phyloP scores from a whole-genome alignment of 2,113 vertebrate genomes.

The Andinoacara biseriatus region DNA sequence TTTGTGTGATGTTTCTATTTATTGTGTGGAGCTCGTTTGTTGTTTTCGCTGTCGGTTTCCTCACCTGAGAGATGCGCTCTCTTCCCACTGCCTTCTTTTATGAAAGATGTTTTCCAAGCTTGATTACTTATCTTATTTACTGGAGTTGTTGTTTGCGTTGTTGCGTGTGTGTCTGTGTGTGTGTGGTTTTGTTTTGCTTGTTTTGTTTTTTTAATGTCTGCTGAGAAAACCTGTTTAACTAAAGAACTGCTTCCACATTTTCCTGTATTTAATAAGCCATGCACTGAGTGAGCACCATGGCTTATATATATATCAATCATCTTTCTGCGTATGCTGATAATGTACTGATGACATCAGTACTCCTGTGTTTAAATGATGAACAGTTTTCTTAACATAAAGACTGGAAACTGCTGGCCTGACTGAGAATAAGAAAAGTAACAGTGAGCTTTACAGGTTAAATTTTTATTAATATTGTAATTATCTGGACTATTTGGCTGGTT shows the following conservation, averaged over 20 bases:
- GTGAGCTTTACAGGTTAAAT: not conserved
- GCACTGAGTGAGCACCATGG: conserved; percentile 16
- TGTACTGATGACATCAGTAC: not conserved
- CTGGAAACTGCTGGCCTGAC: not conserved
- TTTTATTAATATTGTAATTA: not conserved
- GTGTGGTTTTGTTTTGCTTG: not conserved
- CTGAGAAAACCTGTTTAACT: conserved; percentile 34
- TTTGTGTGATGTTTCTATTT: conserved; percentile 13
- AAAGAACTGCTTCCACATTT: conserved; percentile 2
- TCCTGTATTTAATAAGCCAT: not conserved
- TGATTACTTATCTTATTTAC: not conserved
- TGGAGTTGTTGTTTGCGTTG: conserved; percentile 28
- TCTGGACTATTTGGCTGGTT: not conserved
- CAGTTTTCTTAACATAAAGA: not conserved
- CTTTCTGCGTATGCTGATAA: not conserved
- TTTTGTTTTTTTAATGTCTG: conserved; percentile 1
- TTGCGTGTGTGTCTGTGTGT: not conserved
- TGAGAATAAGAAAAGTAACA: not conserved
- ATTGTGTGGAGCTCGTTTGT: conserved; percentile 4
- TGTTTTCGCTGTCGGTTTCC: conserved; percentile 3
- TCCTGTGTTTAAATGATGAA: not conserved
- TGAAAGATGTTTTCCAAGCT: not conserved
- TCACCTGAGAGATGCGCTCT: conserved; percentile 1
- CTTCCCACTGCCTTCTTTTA: conserved; percentile 49
- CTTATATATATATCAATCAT: not conserved